These are phyloP conservation scores for Diabrotica balteata DNA, from an alignment of 2,888 invertebrate genomes.

Conservation along the genomic window DNA sequence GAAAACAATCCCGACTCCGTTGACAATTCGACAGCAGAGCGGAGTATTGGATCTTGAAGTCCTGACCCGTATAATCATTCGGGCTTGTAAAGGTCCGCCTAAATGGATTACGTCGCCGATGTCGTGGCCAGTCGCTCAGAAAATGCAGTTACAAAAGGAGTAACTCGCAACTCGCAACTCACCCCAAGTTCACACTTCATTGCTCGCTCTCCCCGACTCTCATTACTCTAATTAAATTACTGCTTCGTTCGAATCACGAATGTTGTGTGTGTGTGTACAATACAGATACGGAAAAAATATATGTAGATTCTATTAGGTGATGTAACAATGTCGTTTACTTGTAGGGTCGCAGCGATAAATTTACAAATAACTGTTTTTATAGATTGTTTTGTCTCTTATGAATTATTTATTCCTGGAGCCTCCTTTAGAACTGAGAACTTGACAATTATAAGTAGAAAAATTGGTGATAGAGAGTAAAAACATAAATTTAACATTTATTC, in stretches of 20 bases:
- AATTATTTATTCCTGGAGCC: too few species aligned
- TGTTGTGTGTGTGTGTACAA: conserved; percentile 18
- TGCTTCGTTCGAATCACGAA: conserved; percentile 35
- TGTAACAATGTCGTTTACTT: conserved; percentile 11
- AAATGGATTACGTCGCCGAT: conserved; percentile 56
- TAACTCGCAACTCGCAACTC: conserved; percentile 46
- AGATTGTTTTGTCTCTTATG: conserved; percentile 2
- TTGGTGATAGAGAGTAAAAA: too few species aligned
- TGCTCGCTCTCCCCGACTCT: conserved; percentile 48
- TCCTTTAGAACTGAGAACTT: too few species aligned
- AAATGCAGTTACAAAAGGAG: conserved; percentile 55
- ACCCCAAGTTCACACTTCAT: conserved; percentile 53
- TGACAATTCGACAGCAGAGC: too few species aligned
- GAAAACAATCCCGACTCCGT: too few species aligned
- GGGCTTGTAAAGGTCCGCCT: conserved; percentile 57
- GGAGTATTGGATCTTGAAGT: background rate
- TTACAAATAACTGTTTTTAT: conserved; percentile 12
- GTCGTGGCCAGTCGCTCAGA: conserved; percentile 57
- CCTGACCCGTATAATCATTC: conserved; percentile 54
- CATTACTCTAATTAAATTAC: conserved; percentile 55
- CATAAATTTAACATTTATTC: too few species aligned
- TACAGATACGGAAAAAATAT: conserved; percentile 16
- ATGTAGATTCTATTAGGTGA: conserved; percentile 20
- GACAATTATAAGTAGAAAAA: too few species aligned
- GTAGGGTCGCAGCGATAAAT: conserved; percentile 10